Conservation (phyloP, 2,113 vertebrate species). For the Thoracochromis brauschi region DNA sequence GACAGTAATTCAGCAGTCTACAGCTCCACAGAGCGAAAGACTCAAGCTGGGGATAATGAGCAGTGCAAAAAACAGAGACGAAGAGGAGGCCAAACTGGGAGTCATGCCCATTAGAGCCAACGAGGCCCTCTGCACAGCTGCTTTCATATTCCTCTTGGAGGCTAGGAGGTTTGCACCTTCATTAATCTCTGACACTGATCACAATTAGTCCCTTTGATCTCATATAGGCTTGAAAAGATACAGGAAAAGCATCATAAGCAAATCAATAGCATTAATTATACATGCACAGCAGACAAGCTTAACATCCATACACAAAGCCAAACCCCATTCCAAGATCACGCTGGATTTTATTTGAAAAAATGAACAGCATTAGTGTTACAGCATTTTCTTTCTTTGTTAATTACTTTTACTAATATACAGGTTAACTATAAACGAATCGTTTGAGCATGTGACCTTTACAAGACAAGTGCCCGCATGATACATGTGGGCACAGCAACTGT, state of each 20-base stretch:
- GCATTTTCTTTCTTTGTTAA: neutral
- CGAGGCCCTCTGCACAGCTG: conserved; percentile 54
- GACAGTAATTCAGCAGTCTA: conserved; percentile 57
- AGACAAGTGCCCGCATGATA: neutral
- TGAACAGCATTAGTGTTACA: neutral
- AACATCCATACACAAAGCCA: conserved; percentile 22
- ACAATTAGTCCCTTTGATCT: conserved; percentile 69
- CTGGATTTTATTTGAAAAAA: neutral
- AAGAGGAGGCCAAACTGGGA: conserved; percentile 32
- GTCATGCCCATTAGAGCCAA: conserved; percentile 56
- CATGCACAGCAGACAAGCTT: conserved; percentile 38
- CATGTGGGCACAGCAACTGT: neutral
- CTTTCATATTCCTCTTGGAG: conserved; percentile 51
- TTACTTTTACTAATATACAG: neutral
- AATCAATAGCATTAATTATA: conserved; percentile 69
- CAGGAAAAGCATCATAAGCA: conserved; percentile 48
- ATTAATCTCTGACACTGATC: conserved; percentile 72
- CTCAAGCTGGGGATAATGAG: conserved; percentile 60
- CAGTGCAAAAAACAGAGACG: conserved; percentile 7
- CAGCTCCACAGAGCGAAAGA: conserved; percentile 20
- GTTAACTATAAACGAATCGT: neutral
- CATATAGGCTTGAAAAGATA: conserved; percentile 29
- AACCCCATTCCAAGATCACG: neutral
- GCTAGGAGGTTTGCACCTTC: conserved; percentile 43
- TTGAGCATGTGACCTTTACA: neutral